phyloP scores from a whole-genome alignment of 2,113 vertebrate species.

The Anseranas semipalmata region DNA sequence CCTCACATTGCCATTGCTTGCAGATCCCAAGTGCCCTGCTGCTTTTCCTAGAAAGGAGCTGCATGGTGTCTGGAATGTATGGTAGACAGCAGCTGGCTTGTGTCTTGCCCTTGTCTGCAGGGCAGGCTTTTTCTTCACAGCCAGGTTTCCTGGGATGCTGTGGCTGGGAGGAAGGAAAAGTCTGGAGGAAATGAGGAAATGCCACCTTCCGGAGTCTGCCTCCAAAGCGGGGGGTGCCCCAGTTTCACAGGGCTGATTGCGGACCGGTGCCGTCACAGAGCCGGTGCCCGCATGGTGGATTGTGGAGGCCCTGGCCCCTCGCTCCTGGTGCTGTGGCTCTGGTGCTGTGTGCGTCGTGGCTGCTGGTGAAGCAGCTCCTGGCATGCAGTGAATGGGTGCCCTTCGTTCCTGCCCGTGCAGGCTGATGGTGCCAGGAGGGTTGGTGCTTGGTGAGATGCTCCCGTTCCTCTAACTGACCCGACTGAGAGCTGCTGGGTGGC shows the following conservation, averaged over 20 bases:
- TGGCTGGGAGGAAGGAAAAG: not conserved
- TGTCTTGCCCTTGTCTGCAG: not conserved
- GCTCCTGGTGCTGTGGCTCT: not conserved
- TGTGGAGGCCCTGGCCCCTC: not conserved
- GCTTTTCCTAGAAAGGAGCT: not conserved
- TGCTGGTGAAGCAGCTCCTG: not conserved
- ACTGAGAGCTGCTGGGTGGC: not conserved
- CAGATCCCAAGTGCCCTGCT: not conserved
- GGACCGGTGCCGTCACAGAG: not conserved
- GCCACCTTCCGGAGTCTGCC: not conserved
- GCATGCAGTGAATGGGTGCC: rapidly evolving
- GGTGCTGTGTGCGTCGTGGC: not conserved
- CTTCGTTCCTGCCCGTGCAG: too few relatives aligned
- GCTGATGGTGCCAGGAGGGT: rapidly evolving
- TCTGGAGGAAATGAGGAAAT: not conserved
- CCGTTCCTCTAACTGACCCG: not conserved
- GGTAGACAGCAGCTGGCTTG: not conserved
- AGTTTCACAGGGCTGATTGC: not conserved
- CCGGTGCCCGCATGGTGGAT: rapidly evolving
- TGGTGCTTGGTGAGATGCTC: not conserved
- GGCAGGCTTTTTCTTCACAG: not conserved
- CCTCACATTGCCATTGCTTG: not conserved
- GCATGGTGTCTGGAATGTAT: rapidly evolving
- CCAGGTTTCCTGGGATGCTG: not conserved
- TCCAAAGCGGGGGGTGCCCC: not conserved